phyloP scores from a whole-genome alignment of 1,140 invertebrate species.

The Drosophila simulans region DNA sequence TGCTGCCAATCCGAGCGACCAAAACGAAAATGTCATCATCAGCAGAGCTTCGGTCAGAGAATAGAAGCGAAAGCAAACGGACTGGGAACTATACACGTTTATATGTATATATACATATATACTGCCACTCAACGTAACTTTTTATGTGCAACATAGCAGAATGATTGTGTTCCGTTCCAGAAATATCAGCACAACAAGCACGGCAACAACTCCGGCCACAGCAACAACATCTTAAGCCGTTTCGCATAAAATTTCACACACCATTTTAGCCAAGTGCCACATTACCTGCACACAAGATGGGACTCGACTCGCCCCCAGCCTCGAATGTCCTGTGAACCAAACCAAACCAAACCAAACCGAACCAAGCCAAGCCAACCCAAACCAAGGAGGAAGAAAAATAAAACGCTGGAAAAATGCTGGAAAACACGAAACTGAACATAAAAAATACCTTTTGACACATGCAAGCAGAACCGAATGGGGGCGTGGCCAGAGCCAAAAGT shows the following conservation, averaged over 20 bases:
- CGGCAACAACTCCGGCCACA: slow-evolving; percentile 52
- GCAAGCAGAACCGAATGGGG: slow-evolving; percentile 58
- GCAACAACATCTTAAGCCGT: slow-evolving; percentile 76
- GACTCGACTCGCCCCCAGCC: slow-evolving; percentile 46
- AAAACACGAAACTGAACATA: slow-evolving; percentile 80
- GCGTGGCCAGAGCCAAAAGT: slow-evolving; percentile 37
- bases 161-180: slow-evolving; percentile 82
- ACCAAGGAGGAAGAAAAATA: slow-evolving; percentile 50
- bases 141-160: slow-evolving; percentile 83
- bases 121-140: slow-evolving; percentile 82
- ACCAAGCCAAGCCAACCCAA: no score
- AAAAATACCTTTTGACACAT: slow-evolving; percentile 83
- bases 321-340: slow-evolving; percentile 23
- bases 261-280: slow-evolving; percentile 84
- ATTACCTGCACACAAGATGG: slow-evolving; percentile 84
- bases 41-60: slow-evolving; percentile 65
- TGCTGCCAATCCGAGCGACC: slow-evolving; percentile 65
- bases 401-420: slow-evolving; percentile 69
- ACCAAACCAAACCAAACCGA: not conserved
- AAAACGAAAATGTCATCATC: slow-evolving; percentile 82
- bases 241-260: slow-evolving; percentile 84
- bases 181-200: slow-evolving; percentile 81
- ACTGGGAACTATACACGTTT: slow-evolving; percentile 12
- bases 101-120: slow-evolving; percentile 35
- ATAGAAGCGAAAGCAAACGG: slow-evolving; percentile 31